phyloP scores from a whole-genome alignment of 2,888 invertebrate species.

The Brachynemurus nebulosus region DNA sequence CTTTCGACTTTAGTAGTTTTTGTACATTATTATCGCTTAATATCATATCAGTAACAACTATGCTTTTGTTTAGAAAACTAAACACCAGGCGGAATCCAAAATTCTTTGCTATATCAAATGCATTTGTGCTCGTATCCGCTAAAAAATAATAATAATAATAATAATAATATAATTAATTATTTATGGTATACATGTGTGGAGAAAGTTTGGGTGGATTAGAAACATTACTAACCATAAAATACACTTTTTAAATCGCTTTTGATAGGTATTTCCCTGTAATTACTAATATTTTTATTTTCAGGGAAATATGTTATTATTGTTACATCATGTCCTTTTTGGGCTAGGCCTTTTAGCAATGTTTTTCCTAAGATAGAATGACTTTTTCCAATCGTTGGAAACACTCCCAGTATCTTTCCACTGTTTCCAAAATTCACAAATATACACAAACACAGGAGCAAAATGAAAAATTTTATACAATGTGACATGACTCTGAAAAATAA shows the following conservation, averaged over 20 bases:
- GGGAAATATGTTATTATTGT: constrained; percentile 32
- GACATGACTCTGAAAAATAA: too few relatives aligned
- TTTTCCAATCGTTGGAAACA: constrained; percentile 20
- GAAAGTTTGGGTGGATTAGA: too few relatives aligned
- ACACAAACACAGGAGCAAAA: too few relatives aligned
- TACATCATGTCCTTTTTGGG: constrained; percentile 38
- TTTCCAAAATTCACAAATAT: too few relatives aligned
- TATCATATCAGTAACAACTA: constrained; percentile 15
- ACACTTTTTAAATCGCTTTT: too few relatives aligned
- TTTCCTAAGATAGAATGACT: constrained; percentile 22
- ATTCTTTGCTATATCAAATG: background rate
- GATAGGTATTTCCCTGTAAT: constrained; percentile 21
- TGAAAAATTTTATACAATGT: too few relatives aligned
- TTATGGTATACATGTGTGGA: too few relatives aligned
- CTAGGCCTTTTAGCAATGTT: constrained; percentile 35
- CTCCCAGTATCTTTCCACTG: constrained; percentile 22
- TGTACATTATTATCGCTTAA: constrained; percentile 19
- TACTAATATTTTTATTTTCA: constrained; percentile 15
- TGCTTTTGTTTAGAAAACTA: too few relatives aligned
- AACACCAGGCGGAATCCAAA: too few relatives aligned
- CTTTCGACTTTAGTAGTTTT: constrained; percentile 20
- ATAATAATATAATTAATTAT: too few relatives aligned
- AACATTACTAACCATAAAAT: too few relatives aligned
- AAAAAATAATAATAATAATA: background rate
- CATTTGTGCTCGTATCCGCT: background rate